Base-by-base conservation (phyloP, 2,888 invertebrate genomes). In the Carpatolechia fugitivella region DNA sequence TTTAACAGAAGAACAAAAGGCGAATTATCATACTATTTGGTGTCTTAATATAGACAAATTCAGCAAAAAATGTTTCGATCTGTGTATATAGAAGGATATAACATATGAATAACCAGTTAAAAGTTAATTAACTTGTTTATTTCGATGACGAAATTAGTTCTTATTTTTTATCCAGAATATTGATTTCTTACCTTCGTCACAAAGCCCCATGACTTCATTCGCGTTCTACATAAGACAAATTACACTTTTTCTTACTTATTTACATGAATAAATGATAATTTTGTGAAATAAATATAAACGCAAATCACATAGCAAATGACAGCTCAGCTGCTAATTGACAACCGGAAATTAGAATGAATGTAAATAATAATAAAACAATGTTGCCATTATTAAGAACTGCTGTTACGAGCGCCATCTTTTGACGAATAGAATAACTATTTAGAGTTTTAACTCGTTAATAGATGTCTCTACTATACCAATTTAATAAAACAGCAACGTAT, bases 101-200 rank as follows among this genome's bases (percentile, higher is more conserved):
- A 59, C 56, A 58, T 59, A 63, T 61, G 64, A 62, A 61, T 61
- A 68, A 60, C 61, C 52, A 57, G 57, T 58, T 52, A 61, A 14
- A 24, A 57, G 60, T 53, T 80, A 85, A 85, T 86, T 83, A 79
- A 65, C 77, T 83, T 84, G 82, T 87, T 85, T 85, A 84, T 76
- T 65, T 66, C 58, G 58, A 64, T 62, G 55, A 66, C 56, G 60
- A 61, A 58, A 55, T 57, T 49, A 50, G 61, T 14, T 36, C 48
- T 31, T 30, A 52, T 52, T 53, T 60, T 44, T 49, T 51, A 52
- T 54, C 58, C 68, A 65, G 53, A 62, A 59, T 58, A 54, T 52
- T 56, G 58, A 57, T 57, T 61, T 69, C 82, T 70, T 76, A 89
- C 88, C 89, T 73, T 88, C 88, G 61, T 89, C 85, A 60, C 89